Evolutionary conservation across 2,797 vertebrate genomes (phyloP).

Genomic region (Anniella stebbinsi): DNA sequence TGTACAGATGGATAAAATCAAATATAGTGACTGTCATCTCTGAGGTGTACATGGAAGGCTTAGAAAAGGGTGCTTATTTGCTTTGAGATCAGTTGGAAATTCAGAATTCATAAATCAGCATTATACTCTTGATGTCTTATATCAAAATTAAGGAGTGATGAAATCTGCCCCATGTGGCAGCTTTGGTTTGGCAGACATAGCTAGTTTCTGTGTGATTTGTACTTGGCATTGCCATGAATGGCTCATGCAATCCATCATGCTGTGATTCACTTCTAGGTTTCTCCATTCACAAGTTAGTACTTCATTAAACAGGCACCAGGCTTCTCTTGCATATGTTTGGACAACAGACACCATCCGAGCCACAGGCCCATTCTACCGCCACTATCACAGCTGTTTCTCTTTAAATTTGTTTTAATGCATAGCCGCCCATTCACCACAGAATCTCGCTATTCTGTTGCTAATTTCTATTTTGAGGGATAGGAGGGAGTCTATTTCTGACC

Average conservation of each 20-base stretch:
- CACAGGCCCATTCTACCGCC: not conserved
- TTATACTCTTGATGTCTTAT: not conserved
- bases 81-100: not conserved
- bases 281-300: not conserved
- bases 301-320: not conserved
- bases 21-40: not conserved
- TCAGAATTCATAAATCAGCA: not conserved
- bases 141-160: not conserved
- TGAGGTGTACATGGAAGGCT: not conserved
- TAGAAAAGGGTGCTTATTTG: not conserved
- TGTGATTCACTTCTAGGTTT: not conserved
- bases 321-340: not conserved
- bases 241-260: not conserved
- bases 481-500: not conserved
- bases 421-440: not conserved
- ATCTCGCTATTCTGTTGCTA: not conserved
- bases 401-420: not conserved
- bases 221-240: not conserved
- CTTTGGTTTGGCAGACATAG: not conserved
- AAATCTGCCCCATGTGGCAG: not conserved
- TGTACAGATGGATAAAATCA: not conserved
- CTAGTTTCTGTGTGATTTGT: not conserved
- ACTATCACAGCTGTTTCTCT: not conserved
- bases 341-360: not conserved
- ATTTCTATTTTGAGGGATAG: not conserved